Percentiles rank a stretch among this genome's conserved stretches.
These are phyloP conservation scores for Acromyrmex charruanus DNA, from an alignment of 1,140 invertebrate species.

Conservation along the genomic window DNA sequence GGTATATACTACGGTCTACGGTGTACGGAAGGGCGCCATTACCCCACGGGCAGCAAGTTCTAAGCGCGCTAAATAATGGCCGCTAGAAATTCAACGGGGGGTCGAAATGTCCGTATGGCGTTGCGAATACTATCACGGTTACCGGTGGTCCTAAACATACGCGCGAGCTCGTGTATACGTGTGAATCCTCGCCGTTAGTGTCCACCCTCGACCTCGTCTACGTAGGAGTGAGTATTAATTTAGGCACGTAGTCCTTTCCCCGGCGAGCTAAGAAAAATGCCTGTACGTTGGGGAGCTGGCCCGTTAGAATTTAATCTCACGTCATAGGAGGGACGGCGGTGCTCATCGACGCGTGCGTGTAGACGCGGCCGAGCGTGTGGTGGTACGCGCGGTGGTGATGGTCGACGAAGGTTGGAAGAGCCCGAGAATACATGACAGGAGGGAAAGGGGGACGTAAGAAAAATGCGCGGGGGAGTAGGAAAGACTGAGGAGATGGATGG, in stretches of 20 bases:
- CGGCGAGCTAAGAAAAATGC: slow-evolving; percentile 85
- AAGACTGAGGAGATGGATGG: slow-evolving; percentile 53
- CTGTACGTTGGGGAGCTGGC: slow-evolving; percentile 72
- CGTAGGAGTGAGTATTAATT: slow-evolving; percentile 82
- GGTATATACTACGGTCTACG: slow-evolving; percentile 38
- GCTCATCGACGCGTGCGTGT: slow-evolving; percentile 69
- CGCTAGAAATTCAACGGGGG: slow-evolving; percentile 81
- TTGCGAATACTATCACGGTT: slow-evolving; percentile 67
- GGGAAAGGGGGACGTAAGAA: slow-evolving; percentile 76
- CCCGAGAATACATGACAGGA: slow-evolving; percentile 36
- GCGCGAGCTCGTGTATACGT: slow-evolving; percentile 13
- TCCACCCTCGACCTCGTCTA: slow-evolving; percentile 46
- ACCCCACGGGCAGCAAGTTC: slow-evolving; percentile 80
- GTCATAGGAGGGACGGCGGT: slow-evolving; percentile 71
- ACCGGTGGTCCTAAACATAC: slow-evolving; percentile 37
- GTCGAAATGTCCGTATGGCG: slow-evolving; percentile 77
- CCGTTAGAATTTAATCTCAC: slow-evolving; percentile 85
- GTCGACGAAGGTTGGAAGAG: slow-evolving; percentile 63
- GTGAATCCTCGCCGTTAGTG: slow-evolving; percentile 46
- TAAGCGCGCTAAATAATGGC: slow-evolving; percentile 85
- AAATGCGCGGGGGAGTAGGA: slow-evolving; percentile 67
- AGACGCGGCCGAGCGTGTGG: slow-evolving; percentile 55
- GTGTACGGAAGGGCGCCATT: slow-evolving; percentile 72
- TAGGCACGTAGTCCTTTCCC: slow-evolving; percentile 80
- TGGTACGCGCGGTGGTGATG: not conserved